Conservation (phyloP, 2,113 vertebrate genomes). For the Oreochromis spilurus region DNA sequence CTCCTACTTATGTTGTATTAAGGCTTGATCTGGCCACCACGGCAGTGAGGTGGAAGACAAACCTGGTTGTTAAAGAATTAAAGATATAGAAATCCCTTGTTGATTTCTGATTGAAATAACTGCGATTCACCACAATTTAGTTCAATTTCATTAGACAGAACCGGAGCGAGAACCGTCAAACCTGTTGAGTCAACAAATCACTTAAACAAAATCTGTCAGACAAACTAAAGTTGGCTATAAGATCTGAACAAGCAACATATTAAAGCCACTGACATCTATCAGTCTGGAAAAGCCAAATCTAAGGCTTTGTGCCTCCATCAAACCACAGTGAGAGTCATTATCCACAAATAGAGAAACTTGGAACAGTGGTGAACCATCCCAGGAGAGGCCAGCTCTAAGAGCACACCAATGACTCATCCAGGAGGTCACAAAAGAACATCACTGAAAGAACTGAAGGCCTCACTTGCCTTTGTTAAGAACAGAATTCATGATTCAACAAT, state of each 20-base stretch:
- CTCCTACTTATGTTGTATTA: not conserved
- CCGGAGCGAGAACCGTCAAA: not conserved
- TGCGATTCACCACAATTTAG: fast-evolving
- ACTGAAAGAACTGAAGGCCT: not conserved
- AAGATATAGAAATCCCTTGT: not conserved
- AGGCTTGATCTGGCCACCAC: not conserved
- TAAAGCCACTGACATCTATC: not conserved
- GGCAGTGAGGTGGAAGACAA: not conserved
- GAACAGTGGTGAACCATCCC: not conserved
- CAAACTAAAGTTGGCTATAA: not conserved
- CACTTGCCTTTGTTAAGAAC: not conserved
- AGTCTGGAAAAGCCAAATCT: not conserved
- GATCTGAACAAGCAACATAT: not conserved
- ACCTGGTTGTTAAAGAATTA: not conserved
- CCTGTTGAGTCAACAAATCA: not conserved
- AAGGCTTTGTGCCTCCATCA: not conserved
- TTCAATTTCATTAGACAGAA: not conserved
- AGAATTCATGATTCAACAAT: not conserved
- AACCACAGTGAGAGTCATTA: not conserved
- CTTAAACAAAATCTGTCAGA: not conserved
- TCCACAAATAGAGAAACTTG: not conserved
- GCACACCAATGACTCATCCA: not conserved
- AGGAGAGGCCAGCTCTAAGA: not conserved
- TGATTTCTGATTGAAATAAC: not conserved
- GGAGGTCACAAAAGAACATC: not conserved